These are phyloP conservation scores for Oxyura jamaicensis DNA, from an alignment of 2,113 vertebrate genomes.

Conservation along the genomic window DNA sequence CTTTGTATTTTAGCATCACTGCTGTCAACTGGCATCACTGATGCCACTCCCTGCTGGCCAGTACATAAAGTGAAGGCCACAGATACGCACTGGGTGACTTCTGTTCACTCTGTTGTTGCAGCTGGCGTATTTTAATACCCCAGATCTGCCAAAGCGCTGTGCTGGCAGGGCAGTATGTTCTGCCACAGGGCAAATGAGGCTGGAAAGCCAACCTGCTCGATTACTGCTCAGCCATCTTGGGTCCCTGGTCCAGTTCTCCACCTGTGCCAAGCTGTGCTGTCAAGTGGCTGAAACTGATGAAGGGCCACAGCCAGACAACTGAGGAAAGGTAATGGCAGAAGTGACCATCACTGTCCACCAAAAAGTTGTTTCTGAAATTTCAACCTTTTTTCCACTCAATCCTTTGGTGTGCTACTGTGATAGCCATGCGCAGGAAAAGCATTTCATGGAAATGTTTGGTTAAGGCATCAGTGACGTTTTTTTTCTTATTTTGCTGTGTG, in stretches of 20 bases:
- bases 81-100: background rate
- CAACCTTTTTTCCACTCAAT: rapidly evolving
- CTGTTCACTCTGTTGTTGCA: background rate
- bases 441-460: background rate
- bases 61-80: background rate
- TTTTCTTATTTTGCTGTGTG: background rate
- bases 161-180: background rate
- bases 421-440: background rate
- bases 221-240: background rate
- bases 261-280: background rate
- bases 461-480: background rate
- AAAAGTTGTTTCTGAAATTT: background rate
- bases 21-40: background rate
- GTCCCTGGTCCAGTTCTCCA: background rate
- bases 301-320: background rate
- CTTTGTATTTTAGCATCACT: background rate
- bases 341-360: background rate
- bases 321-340: background rate
- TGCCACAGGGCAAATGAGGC: background rate
- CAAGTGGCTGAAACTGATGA: background rate
- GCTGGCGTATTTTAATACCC: background rate
- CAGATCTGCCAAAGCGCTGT: background rate
- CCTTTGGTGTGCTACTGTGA: background rate
- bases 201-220: background rate
- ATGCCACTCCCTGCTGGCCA: background rate